Evolutionary conservation across 2,888 invertebrate genomes (phyloP), one percentile per base, ranked within the genome.

Genomic region (Escarpia spicata): DNA sequence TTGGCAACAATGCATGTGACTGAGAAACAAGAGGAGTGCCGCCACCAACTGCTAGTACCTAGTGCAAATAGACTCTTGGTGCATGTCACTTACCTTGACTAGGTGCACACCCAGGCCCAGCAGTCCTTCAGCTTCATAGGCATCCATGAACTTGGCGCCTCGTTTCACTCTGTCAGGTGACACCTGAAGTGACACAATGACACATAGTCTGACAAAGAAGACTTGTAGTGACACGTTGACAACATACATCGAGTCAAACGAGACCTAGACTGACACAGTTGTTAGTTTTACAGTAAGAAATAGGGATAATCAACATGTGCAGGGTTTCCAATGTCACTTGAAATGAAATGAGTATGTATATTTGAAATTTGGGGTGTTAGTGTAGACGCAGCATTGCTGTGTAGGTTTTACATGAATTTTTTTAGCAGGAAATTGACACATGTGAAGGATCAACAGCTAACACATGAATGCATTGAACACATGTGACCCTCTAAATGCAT

Each of bases 71-170:
- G 44, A 91, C 43, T 26, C 19, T 12, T 91, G 45, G 15, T 2
- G 9, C 12, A 91, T n/a, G 37, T 3, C 19, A 91, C 93, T 90
- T 93, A 96, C 96, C 95, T 96, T 96, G 91, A 96, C 94, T 90
- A 96, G 95, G 93, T 95, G 95, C 43, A 95, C 94, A 93, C 96
- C 96, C 90, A 96, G 95, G 92, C 95, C 95, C 26, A 96, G 94
- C 91, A 96, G 94, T 1, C 96, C 96, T 93, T 96, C 96, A 9
- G 96, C 95, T 52, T 95, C 95, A 94, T 95, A 96, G 43, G 96
- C 96, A 94, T 96, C 96, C 92, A 96, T 92, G 93, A 95, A 95
- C 58, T n/a, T 90, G 92, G 92, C 93, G 8, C 92, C 92, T 10
- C 93, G 90, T 4, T 75, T 58, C 12, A 93, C 37, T 52, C 15